Base-by-base conservation (phyloP, 2,888 invertebrate species). In the Tricholauxania praeusta region DNA sequence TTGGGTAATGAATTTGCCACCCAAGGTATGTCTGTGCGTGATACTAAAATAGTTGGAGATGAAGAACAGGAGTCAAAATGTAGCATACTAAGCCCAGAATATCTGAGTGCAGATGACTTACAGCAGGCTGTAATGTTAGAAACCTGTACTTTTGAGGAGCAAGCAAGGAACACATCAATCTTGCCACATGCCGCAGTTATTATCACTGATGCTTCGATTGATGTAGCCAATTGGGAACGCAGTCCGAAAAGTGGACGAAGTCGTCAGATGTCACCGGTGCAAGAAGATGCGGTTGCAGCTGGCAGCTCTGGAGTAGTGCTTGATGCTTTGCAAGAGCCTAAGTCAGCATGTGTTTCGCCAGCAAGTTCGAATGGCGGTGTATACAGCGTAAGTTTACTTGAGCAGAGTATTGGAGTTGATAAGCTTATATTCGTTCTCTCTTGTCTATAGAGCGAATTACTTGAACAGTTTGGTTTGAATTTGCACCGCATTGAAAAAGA, bases 401-500 rank as follows among this genome's bases (percentile, higher is more conserved):
- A 14, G 5, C n/a, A 47, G 6, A 28, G 12, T 2, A n/a, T n/a
- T n/a, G 8, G 17, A 1, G 15, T 15, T 17, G 12, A 15, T 22
- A 32, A 14, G 19, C 0, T 22, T 49, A 15, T 48, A 17, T 57
- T 64, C 8, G n/a, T 70, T 47, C 3, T 3, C 6, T n/a, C 69
- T 55, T 48, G 63, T 10, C 90, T 89, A 60, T 87, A 96, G 94
- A 92, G 92, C 80, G 96, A 97, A 84, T 87, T 96, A 64, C 88
- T 97, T 77, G 96, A 96, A 81, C 91, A 91, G 52, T 95, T 95
- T 80, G 96, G 96, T 0, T 86, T 96, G 68, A 98, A 98, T 82
- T 88, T 98, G 32, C 97, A 98, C 86, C 91, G 98, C 57, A 98
- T 98, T 78, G 98, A 98, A 84, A 98, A 98, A 86, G 98, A 98